Base-by-base conservation (phyloP, 2,888 invertebrate genomes). In the Glyphotaelius pellucidus region DNA sequence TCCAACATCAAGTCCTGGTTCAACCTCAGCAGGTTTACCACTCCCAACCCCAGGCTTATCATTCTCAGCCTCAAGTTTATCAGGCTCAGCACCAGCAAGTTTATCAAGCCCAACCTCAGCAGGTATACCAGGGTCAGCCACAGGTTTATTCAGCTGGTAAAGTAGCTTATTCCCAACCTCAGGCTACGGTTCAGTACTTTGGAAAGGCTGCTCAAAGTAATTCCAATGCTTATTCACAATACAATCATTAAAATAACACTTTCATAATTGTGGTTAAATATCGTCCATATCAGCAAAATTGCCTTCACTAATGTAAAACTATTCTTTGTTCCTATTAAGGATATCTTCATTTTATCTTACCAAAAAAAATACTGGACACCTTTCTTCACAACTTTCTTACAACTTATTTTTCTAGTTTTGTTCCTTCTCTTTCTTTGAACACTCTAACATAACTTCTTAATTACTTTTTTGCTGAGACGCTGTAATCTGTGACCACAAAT, bases 121-220 rank as follows among this genome's bases (percentile, higher is more conserved):
- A 91, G n/a, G n/a, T 81, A 31, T 89, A 91, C 38, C 90, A 90
- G 14, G 80, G 90, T 9, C 91, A 91, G 19, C 91, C 88, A 31
- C 90, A 91, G 81, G 87, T 92, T 11, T 92, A 93, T 35, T 80
- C 87, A 9, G 85, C 88, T 31, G 89, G 80, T 38, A 92, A 92
- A 19, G 81, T 80, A 32, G 90, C 90, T 0, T 92, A 92, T 32
- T 3, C 88, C 11, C 92, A 92, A 79, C 90, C 92, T 12, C 90
- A 91, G 32, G 90, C 90, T 15, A 47, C 92, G 19, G 90, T 92
- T 5, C 93, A 93, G 79, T 93, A 92, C 67, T 93, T 90, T 83
- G 92, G 93, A 52, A 93, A 93, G 90, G 67, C 91, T 32, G 91
- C 92, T n/a, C 93, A 93, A 42, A 89, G 90, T 42, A 93, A 92